Percentiles rank a stretch among this genome's conserved stretches.
phyloP scores from a whole-genome alignment of 2,888 invertebrate genomes.

The Hemicrepidius hirtus region DNA sequence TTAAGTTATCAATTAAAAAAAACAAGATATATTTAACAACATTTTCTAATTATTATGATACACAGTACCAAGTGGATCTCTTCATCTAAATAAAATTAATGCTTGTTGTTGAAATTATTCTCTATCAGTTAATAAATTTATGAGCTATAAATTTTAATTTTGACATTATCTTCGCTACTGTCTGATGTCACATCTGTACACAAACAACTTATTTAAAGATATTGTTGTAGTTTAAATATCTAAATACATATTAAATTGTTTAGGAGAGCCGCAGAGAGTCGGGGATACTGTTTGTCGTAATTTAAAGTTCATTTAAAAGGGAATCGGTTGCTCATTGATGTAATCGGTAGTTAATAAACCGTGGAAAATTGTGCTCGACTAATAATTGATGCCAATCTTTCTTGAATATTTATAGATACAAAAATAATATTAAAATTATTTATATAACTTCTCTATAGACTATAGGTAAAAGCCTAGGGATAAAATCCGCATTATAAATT shows the following conservation, averaged over 20 bases:
- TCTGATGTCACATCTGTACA: constrained; percentile 37
- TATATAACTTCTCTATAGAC: no score
- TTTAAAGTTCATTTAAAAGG: neutral
- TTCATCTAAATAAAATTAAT: no score
- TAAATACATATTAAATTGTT: constrained; percentile 13
- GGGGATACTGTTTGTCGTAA: neutral
- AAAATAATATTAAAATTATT: no score
- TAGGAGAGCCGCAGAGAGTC: neutral
- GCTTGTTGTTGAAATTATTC: neutral
- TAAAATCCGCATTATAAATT: no score
- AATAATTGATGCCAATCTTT: neutral
- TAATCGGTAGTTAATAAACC: no score
- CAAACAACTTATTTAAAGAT: constrained; percentile 35
- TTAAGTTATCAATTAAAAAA: constrained; percentile 2
- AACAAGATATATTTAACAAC: neutral
- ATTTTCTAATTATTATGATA: neutral
- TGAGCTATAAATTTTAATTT: constrained; percentile 7
- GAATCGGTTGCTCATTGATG: no score
- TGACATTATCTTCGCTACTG: neutral
- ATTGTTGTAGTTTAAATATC: constrained; percentile 3
- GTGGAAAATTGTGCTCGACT: neutral
- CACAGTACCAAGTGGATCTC: neutral
- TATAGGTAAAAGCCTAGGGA: no score
- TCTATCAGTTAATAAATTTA: constrained; percentile 6
- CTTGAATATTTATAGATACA: no score